phyloP scores from a whole-genome alignment of 2,888 invertebrate species.

The Aleiodes testaceus region DNA sequence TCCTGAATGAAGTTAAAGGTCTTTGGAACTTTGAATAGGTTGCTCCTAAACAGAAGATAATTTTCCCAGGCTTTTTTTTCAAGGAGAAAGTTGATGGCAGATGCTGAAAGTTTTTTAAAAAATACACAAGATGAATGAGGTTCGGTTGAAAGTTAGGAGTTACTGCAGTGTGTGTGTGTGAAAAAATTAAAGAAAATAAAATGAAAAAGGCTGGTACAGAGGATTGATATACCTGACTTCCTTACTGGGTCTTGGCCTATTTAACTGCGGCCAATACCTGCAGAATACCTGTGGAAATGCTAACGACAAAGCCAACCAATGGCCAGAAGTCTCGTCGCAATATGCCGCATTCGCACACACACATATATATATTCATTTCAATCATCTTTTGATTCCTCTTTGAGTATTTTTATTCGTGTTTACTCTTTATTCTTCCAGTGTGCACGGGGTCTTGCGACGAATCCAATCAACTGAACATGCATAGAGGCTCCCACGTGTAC shows the following conservation, averaged over 20 bases:
- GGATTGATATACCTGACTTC: constrained; percentile 51
- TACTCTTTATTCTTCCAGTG: constrained; percentile 4
- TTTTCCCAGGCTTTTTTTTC: background rate
- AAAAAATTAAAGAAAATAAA: constrained; percentile 34
- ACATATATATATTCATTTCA: constrained; percentile 10
- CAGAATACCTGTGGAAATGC: constrained; percentile 43
- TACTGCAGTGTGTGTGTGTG: background rate
- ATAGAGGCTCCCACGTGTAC: background rate
- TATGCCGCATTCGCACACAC: background rate
- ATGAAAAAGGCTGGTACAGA: constrained; percentile 38
- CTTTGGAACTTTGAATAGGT: background rate
- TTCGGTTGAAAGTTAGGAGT: background rate
- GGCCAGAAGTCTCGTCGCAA: constrained; percentile 31
- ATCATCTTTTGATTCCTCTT: constrained; percentile 2
- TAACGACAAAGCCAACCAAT: constrained; percentile 29
- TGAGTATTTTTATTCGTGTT: background rate
- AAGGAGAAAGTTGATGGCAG: constrained; percentile 1
- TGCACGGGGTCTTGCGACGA: background rate
- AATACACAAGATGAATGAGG: constrained; percentile 17
- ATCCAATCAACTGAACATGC: constrained; percentile 23
- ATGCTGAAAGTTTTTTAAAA: background rate
- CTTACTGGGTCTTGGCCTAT: constrained; percentile 50
- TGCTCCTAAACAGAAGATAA: background rate
- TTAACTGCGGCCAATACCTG: constrained; percentile 37
- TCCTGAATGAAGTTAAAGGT: background rate